Evolutionary conservation across 2,888 invertebrate species (phyloP).

Genomic region (Drosophila quinaria): DNA sequence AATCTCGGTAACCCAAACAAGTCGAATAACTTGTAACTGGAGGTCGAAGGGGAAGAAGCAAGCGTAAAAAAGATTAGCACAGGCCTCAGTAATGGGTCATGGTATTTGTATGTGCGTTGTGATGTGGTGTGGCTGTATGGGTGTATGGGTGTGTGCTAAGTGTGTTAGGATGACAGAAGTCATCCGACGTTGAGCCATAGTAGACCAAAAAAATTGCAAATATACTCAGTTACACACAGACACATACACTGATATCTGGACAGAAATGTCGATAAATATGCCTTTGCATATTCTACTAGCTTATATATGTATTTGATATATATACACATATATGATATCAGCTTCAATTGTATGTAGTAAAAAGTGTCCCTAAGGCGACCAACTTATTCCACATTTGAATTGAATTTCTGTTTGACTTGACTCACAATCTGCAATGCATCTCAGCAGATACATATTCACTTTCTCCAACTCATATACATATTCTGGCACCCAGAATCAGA

Average conservation of each 20-base stretch:
- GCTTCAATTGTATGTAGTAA: constrained; percentile 1
- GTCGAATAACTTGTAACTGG: constrained; percentile 29
- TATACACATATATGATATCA: constrained; percentile 1
- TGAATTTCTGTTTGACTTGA: constrained; percentile 32
- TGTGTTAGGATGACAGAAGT: constrained; percentile 53
- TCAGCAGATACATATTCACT: constrained; percentile 14
- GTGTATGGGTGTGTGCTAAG: constrained; percentile 9
- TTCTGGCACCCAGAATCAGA: not conserved
- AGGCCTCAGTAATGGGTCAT: constrained; percentile 64
- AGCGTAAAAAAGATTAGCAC: constrained; percentile 71
- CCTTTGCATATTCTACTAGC: constrained; percentile 2
- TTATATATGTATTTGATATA: not conserved
- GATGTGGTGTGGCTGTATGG: constrained; percentile 8
- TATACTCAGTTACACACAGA: constrained; percentile 11
- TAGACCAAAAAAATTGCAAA: constrained; percentile 17
- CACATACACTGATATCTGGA: not conserved
- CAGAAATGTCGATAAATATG: constrained; percentile 18
- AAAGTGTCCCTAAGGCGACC: constrained; percentile 11
- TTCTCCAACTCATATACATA: not conserved
- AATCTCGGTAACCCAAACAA: constrained; percentile 63
- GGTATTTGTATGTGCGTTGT: constrained; percentile 15
- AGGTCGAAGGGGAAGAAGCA: constrained; percentile 16
- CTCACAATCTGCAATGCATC: constrained; percentile 26
- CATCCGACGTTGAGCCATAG: constrained; percentile 54
- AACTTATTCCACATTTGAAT: constrained; percentile 30